Percentiles rank a stretch among this genome's conserved stretches.
phyloP scores from a whole-genome alignment of 2,113 vertebrate species.

The Argyrosomus japonicus region DNA sequence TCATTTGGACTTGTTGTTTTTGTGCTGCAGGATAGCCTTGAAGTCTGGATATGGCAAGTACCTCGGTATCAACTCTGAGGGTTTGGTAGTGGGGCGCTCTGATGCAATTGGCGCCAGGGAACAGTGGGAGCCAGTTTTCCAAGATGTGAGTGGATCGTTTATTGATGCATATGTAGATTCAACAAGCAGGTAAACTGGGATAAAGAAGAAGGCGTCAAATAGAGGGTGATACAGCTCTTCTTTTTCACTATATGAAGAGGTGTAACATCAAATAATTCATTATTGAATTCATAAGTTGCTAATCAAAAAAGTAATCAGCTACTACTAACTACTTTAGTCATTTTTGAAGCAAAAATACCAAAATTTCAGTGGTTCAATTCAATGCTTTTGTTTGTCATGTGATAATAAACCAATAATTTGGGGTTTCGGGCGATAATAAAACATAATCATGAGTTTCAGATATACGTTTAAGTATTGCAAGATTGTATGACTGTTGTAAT shows the following conservation, averaged over 20 bases:
- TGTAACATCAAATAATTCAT: neutral
- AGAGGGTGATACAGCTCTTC: neutral
- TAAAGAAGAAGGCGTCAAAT: neutral
- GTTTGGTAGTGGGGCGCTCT: slow-evolving; percentile 93
- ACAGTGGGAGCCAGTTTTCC: slow-evolving; percentile 97
- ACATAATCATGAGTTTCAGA: neutral
- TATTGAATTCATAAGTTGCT: neutral
- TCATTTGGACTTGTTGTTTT: neutral
- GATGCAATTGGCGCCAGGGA: slow-evolving; percentile 97
- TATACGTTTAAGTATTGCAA: neutral
- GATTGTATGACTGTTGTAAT: neutral
- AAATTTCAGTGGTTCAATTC: neutral
- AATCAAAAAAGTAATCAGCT: neutral
- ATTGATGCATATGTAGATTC: neutral
- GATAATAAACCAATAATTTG: neutral
- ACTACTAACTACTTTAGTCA: too few relatives aligned
- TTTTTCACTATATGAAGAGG: neutral
- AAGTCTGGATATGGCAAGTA: slow-evolving; percentile 99
- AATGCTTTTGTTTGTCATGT: neutral
- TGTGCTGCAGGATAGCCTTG: slow-evolving; percentile 88
- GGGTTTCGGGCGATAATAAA: neutral
- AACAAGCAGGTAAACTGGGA: neutral
- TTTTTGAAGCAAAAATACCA: neutral
- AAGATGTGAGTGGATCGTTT: slow-evolving; percentile 87
- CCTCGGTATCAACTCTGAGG: slow-evolving; percentile 94